Evolutionary conservation across 1,140 invertebrate species (phyloP), one percentile per base, ranked within the genome.

Genomic region (Whitmania pigra): DNA sequence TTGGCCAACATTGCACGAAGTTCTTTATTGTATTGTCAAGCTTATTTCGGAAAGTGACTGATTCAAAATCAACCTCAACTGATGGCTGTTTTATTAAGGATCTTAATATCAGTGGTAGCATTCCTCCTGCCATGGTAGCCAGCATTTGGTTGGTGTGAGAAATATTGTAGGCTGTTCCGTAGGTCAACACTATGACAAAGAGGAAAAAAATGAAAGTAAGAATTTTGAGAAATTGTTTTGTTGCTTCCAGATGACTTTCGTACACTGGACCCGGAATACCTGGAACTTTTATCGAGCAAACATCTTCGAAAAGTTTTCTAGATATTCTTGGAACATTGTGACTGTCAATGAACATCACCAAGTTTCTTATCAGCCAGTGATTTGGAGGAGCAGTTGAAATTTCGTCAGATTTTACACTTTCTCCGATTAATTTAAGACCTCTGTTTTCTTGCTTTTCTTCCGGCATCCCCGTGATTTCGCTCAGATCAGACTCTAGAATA

Each of bases 131-230:
- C 55, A 81, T 68, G 0, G 80, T 79, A 17, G 80, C 80, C 25
- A 80, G 53, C 5, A 78, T 81, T 71, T 80, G 80, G 76, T 81
- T 81, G 40, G 80, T 80, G 22, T 79, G 78, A 3, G 79, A 81
- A 69, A 81, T 78, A 67, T 78, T 75, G 68, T 77, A 76, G 2
- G 79, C 77, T 67, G 78, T 79, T 55, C 80, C 80, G 74, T 80
- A 81, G 1, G 80, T 79, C 77, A 81, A 78, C 13, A 81, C 79
- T 36, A 81, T 78, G 53, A 81, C 77, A 77, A 80, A 80, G 15
- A 81, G 79, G 75, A 81, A 80, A 69, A 79, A 77, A 0, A 81
- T 71, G 72, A 81, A 81, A 18, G 78, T 73, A 13, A 80, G 78
- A 71, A 80, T 81, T n/a, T 78, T 79, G 53, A 79, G 76, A 72